Base-by-base conservation (phyloP, 1,140 invertebrate genomes). In the Bombus superbus region DNA sequence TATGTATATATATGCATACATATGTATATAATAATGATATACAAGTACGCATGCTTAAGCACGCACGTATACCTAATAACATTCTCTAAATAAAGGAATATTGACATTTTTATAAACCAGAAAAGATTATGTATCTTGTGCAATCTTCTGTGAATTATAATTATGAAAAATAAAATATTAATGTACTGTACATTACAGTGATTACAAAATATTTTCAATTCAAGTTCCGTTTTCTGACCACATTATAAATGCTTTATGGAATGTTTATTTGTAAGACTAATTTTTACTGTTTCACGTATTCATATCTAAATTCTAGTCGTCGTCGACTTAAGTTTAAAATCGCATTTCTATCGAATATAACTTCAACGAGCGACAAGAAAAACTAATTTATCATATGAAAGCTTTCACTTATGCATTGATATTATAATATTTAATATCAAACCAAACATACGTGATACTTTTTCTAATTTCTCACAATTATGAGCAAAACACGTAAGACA, bases 181-280 rank as follows among this genome's bases (percentile, higher is more conserved):
- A 2, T 25, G 28, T 9, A n/a, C 22, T 85, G n/a, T 42, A 53
- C 9, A 25, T 59, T 73, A 53, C 6, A 18, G 11, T 47, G 13
- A 72, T 62, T n/a, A 28, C 11, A 35, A 38, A 69, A 62, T 69
- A 18, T 66, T 44, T 73, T 15, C 25, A 11, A 85, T 73, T 53
- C 64, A 66, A 6, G 44, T 64, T 35, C 4, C 32, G 25, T 22
- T 35, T 69, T 25, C 35, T 38, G 40, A 64, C 4, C 22, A 40
- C 38, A 81, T 81, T 57, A 62, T 74, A 85, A 81, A 73, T 81
- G 68, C 77, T 81, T 10, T 44, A 66, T 81, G 79, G 77, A 73
- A 81, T 85, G 66, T 85, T 64, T 64, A n/a, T 53, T 71, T 32
- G 22, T 42, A 38, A 42, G 6, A 69, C n/a, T 47, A 68, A 66